phyloP scores from a whole-genome alignment of 1,140 invertebrate species.

The Periplaneta americana region DNA sequence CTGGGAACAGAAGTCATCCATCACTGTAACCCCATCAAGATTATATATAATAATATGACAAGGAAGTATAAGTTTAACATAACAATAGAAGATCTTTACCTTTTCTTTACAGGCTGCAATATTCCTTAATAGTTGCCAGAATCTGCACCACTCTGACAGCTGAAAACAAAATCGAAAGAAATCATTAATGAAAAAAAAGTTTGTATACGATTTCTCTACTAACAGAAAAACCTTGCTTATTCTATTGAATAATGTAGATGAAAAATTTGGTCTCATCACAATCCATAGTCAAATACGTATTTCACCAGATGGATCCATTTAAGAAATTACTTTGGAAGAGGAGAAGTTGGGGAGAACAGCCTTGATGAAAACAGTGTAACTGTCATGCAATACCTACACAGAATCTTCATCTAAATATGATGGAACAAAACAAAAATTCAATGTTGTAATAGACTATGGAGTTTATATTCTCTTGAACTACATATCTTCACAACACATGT shows the following conservation, averaged over 20 bases:
- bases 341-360: neutral
- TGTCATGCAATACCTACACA: too few relatives aligned
- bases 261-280: neutral
- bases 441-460: too few relatives aligned
- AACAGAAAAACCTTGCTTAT: neutral
- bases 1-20: too few relatives aligned
- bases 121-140: slow-evolving; percentile 6
- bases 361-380: too few relatives aligned
- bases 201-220: neutral
- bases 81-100: slow-evolving; percentile 1
- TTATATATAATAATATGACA: too few relatives aligned
- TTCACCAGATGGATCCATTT: neutral
- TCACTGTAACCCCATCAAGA: too few relatives aligned
- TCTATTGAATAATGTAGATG: neutral
- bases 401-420: too few relatives aligned
- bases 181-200: neutral
- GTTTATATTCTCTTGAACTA: too few relatives aligned
- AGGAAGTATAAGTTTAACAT: too few relatives aligned
- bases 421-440: too few relatives aligned
- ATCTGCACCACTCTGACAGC: slow-evolving; percentile 10
- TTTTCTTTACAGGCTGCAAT: slow-evolving; percentile 3
- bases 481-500: too few relatives aligned
- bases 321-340: neutral
- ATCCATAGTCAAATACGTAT: too few relatives aligned
- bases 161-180: neutral